Evolutionary conservation across 1,140 invertebrate genomes (phyloP).

Genomic region (Maconellicoccus hirsutus): DNA sequence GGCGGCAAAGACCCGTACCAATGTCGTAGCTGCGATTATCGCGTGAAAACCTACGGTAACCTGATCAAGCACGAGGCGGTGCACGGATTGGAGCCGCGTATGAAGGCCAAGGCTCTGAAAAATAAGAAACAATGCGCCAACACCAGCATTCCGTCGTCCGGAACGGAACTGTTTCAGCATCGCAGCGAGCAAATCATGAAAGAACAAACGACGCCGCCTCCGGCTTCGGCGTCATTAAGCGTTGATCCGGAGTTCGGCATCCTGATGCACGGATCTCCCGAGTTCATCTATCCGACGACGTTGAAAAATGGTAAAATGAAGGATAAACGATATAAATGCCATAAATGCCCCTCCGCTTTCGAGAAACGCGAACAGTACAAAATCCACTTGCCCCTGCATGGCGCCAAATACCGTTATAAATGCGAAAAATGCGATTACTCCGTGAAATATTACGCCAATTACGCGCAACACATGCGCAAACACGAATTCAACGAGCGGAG

Average conservation of each 20-base stretch:
- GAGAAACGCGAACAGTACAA: slow-evolving; percentile 75
- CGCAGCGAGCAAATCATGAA: background rate
- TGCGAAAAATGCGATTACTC: slow-evolving; percentile 81
- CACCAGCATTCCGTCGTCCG: background rate
- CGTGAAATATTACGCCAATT: slow-evolving; percentile 73
- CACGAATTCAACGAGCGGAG: slow-evolving; percentile 45
- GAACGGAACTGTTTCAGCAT: background rate
- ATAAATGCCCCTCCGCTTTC: slow-evolving; percentile 78
- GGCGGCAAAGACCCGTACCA: slow-evolving; percentile 54
- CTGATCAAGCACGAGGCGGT: slow-evolving; percentile 60
- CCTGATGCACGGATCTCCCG: slow-evolving; percentile 56
- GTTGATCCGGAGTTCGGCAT: slow-evolving; percentile 52
- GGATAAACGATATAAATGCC: slow-evolving; percentile 68
- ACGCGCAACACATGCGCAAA: slow-evolving; percentile 63
- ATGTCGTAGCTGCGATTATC: slow-evolving; percentile 74
- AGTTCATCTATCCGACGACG: slow-evolving; percentile 62
- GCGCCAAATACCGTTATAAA: slow-evolving; percentile 66
- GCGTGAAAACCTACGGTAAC: slow-evolving; percentile 62
- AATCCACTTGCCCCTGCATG: slow-evolving; percentile 69
- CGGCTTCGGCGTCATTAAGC: slow-evolving; percentile 31
- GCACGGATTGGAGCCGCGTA: slow-evolving; percentile 35
- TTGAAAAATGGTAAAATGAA: slow-evolving; percentile 59
- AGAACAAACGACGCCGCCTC: slow-evolving; percentile 25
- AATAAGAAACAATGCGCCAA: background rate
- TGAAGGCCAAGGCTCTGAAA: slow-evolving; percentile 20